Evolutionary conservation across 37 sponge, comb jelly and placozoan species (phyloP).

Genomic region (Hexactinellida sp.): DNA sequence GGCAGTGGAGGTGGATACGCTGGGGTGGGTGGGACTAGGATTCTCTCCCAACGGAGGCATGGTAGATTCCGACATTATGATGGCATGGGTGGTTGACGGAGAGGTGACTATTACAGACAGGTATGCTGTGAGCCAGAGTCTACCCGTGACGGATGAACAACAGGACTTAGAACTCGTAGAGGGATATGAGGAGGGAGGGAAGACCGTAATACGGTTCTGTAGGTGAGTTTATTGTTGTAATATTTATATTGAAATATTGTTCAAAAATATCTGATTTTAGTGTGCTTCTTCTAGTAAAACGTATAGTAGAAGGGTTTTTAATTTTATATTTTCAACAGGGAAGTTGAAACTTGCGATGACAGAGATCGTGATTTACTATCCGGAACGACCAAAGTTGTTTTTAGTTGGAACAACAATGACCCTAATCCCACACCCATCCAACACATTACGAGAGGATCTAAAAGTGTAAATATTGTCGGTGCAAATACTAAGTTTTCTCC

Average conservation of each 20-base stretch:
- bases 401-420: conserved; percentile 16
- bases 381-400: background rate
- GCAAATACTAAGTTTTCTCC: background rate
- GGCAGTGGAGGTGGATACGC: background rate
- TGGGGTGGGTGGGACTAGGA: conserved; percentile 4
- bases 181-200: background rate
- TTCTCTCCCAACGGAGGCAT: conserved; percentile 11
- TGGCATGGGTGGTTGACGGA: conserved; percentile 13
- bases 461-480: background rate
- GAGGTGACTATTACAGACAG: background rate
- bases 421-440: background rate
- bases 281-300: no score
- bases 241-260: no score
- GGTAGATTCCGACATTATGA: conserved; percentile 15
- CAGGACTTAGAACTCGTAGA: background rate
- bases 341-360: background rate
- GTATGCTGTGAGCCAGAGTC: background rate
- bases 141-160: background rate
- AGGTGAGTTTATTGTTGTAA: no score
- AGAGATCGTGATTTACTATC: background rate
- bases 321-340: no score
- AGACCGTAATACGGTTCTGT: background rate
- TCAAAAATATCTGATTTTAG: no score
- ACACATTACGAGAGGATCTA: background rate
- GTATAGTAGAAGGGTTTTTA: no score